Percentiles rank a stretch among this genome's conserved stretches.
Evolutionary conservation across 2,113 vertebrate species (phyloP).

Genomic region (Pipra filicauda): DNA sequence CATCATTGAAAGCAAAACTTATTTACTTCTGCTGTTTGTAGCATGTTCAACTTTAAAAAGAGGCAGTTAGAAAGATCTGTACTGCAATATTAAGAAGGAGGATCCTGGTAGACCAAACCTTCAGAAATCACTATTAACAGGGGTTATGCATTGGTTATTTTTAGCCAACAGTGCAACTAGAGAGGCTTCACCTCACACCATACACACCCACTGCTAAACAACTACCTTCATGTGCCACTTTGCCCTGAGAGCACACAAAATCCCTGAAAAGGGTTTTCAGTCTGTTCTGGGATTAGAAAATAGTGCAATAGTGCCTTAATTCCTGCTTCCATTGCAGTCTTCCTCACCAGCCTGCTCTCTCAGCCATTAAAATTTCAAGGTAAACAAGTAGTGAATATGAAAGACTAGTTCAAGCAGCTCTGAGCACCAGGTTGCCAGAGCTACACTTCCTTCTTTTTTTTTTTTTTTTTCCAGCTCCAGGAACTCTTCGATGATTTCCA

Average conservation of each 20-base stretch:
- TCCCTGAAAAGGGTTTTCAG: background rate
- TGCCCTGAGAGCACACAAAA: background rate
- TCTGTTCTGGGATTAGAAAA: background rate
- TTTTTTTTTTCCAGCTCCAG: background rate
- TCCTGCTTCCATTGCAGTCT: background rate
- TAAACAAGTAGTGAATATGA: background rate
- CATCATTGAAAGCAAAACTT: background rate
- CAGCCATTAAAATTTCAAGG: background rate
- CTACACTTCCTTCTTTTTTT: background rate
- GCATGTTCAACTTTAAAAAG: background rate
- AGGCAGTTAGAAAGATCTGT: accelerated
- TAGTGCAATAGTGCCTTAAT: background rate
- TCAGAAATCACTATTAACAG: background rate
- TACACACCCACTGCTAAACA: background rate
- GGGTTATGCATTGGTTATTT: background rate
- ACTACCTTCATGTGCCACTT: background rate
- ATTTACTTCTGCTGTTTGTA: background rate
- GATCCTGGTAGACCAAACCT: background rate
- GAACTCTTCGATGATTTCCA: background rate
- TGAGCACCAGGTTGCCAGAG: background rate
- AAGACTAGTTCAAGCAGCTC: background rate
- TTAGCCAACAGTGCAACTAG: background rate
- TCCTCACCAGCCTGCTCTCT: background rate
- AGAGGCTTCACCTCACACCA: background rate
- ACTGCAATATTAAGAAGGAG: background rate